A percentile compares a stretch with the other conserved stretches of the same genome.
phyloP scores from a whole-genome alignment of 2,113 vertebrate genomes.

The Isichthys henryi region DNA sequence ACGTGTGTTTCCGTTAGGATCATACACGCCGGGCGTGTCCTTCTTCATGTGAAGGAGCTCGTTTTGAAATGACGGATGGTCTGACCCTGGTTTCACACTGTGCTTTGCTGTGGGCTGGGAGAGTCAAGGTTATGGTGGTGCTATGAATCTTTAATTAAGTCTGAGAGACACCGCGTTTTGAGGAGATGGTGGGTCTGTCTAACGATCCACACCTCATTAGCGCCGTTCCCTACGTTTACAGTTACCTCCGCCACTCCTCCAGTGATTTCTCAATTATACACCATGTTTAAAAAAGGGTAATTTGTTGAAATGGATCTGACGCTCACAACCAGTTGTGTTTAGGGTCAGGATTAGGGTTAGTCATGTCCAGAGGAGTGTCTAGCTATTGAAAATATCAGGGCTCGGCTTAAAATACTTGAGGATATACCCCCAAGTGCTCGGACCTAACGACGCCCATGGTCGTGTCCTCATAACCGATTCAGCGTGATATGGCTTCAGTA shows the following conservation, averaged over 20 bases:
- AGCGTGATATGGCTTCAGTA: background rate
- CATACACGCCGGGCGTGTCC: conserved; percentile 43
- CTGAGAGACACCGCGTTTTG: background rate
- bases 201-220: conserved; percentile 7
- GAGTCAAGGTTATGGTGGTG: conserved; percentile 19
- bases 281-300: background rate
- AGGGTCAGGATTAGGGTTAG: background rate
- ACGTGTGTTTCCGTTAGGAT: conserved; percentile 28
- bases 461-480: background rate
- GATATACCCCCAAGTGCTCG: too few relatives aligned
- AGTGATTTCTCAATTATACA: background rate
- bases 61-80: conserved; percentile 46
- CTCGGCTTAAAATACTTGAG: too few relatives aligned
- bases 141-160: conserved; percentile 24
- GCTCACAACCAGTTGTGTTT: background rate
- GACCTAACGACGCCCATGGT: too few relatives aligned
- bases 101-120: conserved; percentile 11
- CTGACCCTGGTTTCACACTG: conserved; percentile 47
- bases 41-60: conserved; percentile 22
- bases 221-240: background rate
- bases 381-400: too few relatives aligned
- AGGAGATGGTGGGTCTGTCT: background rate
- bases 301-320: background rate
- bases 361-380: background rate
- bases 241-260: background rate